A percentile compares a stretch with the other conserved stretches of the same genome.
phyloP scores from a whole-genome alignment of 2,888 invertebrate genomes.

The Osedax fenrisi region DNA sequence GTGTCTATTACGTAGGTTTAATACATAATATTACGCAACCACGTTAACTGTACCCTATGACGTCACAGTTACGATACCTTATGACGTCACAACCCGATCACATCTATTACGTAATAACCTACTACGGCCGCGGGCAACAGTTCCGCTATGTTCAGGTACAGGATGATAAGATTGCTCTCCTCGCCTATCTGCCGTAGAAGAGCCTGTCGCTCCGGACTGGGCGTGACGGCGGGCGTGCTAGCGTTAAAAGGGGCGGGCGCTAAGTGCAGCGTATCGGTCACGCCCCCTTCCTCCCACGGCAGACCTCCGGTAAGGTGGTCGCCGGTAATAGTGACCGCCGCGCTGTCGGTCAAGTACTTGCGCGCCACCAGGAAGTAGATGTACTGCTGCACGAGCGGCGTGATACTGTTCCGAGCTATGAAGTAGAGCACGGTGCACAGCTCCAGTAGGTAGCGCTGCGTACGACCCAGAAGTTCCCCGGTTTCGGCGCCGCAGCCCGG shows the following conservation, averaged over 20 bases:
- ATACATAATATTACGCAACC: too few relatives aligned
- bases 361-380: slow-evolving; percentile 34
- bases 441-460: slow-evolving; percentile 35
- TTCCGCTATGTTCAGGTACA: slow-evolving; percentile 45
- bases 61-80: too few relatives aligned
- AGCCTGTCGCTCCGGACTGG: background rate
- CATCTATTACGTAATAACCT: background rate
- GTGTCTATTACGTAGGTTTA: too few relatives aligned
- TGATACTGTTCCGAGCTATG: slow-evolving; percentile 35
- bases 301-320: background rate
- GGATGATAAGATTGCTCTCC: slow-evolving; percentile 36
- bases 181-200: slow-evolving; percentile 32
- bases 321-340: background rate
- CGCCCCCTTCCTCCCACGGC: background rate
- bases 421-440: slow-evolving; percentile 35
- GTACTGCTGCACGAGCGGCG: slow-evolving; percentile 37
- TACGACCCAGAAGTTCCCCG: slow-evolving; percentile 26
- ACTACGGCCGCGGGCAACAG: slow-evolving; percentile 45
- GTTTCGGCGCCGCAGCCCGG: background rate
- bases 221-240: background rate
- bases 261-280: background rate
- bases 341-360: slow-evolving; percentile 28
- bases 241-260: too few relatives aligned
- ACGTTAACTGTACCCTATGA: too few relatives aligned
- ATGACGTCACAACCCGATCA: too few relatives aligned